Conservation (phyloP, 2,797 vertebrate genomes). For the Smutsia temminckii region DNA sequence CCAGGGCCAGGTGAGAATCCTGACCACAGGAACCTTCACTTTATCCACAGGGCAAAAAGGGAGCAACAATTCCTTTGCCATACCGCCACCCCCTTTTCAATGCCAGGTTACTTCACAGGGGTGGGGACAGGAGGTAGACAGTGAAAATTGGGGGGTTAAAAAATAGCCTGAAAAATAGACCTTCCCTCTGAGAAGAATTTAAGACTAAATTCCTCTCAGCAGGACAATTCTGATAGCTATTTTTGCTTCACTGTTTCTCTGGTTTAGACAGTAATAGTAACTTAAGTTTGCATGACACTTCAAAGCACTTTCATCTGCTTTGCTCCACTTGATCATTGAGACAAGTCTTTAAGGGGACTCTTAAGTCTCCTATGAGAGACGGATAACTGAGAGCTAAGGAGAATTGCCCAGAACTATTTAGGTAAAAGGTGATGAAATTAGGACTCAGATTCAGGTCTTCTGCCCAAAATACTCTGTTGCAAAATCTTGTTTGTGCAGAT, state of each 20-base stretch:
- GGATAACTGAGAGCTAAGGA: not conserved
- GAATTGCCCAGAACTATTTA: not conserved
- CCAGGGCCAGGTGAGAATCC: too few relatives aligned
- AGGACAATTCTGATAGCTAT: not conserved
- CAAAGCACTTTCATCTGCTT: not conserved
- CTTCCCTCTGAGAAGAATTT: not conserved
- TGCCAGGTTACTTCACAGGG: not conserved
- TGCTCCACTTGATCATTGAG: not conserved
- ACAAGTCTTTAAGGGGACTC: not conserved
- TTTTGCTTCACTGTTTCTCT: not conserved
- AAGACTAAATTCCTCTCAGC: not conserved
- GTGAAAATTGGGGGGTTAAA: not conserved
- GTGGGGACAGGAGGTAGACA: not conserved
- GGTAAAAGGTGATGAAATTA: not conserved
- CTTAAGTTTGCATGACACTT: not conserved
- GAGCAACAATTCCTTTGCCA: not conserved
- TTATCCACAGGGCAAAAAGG: not conserved
- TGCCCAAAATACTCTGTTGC: not conserved
- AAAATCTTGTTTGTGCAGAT: not conserved
- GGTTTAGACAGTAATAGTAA: not conserved
- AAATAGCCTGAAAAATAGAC: not conserved
- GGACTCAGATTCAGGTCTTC: not conserved
- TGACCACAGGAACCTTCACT: too few relatives aligned
- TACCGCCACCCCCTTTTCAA: not conserved
- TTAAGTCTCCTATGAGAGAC: not conserved